phyloP scores from a whole-genome alignment of 2,888 invertebrate species.

The Labia minor region DNA sequence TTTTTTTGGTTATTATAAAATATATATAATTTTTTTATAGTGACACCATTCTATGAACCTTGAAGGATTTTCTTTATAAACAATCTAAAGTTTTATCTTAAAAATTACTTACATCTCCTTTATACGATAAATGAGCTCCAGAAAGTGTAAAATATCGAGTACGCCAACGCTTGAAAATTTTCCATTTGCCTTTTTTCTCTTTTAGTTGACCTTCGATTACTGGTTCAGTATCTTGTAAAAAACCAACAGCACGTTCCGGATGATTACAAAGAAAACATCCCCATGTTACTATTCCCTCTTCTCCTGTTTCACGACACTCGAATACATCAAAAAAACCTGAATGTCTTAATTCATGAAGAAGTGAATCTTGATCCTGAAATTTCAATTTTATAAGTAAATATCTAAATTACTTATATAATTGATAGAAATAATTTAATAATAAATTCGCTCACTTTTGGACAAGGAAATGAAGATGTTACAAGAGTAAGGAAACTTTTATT shows the following conservation, averaged over 20 bases:
- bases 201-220: slow-evolving; percentile 84
- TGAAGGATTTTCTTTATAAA: too few species aligned
- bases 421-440: not conserved
- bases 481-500: slow-evolving; percentile 79
- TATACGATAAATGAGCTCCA: slow-evolving; percentile 80
- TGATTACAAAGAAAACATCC: slow-evolving; percentile 89
- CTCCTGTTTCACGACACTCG: slow-evolving; percentile 53
- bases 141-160: slow-evolving; percentile 89
- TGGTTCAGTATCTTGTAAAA: slow-evolving; percentile 63
- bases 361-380: slow-evolving; percentile 69
- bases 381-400: not conserved
- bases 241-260: slow-evolving; percentile 78
- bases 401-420: not conserved
- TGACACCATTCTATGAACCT: too few species aligned
- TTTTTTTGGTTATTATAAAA: not conserved
- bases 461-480: slow-evolving; percentile 89
- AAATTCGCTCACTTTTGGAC: slow-evolving; percentile 53
- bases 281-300: slow-evolving; percentile 50
- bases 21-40: too few species aligned
- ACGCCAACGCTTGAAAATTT: slow-evolving; percentile 82
- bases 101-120: slow-evolving; percentile 56
- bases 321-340: slow-evolving; percentile 89
- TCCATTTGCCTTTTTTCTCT: slow-evolving; percentile 86
- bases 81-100: too few species aligned
- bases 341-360: slow-evolving; percentile 73